Percentiles rank a stretch among this genome's conserved stretches.
phyloP scores from a whole-genome alignment of 2,797 vertebrate species.

The Taeniopygia guttata region DNA sequence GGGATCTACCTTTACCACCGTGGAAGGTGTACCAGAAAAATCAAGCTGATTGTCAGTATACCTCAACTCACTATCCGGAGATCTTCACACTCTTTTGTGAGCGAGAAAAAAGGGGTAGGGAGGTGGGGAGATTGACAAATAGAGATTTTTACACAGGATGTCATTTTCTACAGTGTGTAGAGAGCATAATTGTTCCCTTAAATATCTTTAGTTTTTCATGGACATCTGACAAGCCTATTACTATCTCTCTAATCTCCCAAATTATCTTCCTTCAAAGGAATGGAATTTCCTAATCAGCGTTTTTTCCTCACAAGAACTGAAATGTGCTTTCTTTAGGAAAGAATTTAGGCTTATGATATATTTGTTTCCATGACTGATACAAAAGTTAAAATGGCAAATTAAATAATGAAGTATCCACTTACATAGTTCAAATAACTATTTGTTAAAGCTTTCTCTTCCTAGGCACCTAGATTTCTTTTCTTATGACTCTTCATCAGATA shows the following conservation, averaged over 20 bases:
- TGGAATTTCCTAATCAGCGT: background rate
- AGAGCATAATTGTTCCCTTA: background rate
- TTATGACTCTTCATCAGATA: background rate
- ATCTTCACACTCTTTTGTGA: background rate
- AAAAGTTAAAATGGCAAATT: background rate
- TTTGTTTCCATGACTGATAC: background rate
- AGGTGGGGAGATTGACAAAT: background rate
- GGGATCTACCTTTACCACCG: background rate
- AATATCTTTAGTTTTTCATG: background rate
- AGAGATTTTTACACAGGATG: background rate
- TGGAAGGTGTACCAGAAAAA: background rate
- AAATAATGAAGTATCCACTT: background rate
- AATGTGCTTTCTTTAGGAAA: background rate
- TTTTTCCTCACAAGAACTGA: background rate
- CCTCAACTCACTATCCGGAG: background rate
- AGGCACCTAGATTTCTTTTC: background rate
- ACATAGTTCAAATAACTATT: background rate
- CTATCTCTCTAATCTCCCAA: background rate
- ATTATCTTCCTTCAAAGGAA: background rate
- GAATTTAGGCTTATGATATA: background rate
- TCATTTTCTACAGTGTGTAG: background rate
- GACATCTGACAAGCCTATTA: background rate
- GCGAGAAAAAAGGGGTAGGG: fast-evolving
- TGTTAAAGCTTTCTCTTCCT: background rate
- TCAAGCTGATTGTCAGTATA: background rate